Percentiles rank a stretch among this genome's conserved stretches.
phyloP scores from a whole-genome alignment of 2,113 vertebrate genomes.

The Rafetus swinhoei region DNA sequence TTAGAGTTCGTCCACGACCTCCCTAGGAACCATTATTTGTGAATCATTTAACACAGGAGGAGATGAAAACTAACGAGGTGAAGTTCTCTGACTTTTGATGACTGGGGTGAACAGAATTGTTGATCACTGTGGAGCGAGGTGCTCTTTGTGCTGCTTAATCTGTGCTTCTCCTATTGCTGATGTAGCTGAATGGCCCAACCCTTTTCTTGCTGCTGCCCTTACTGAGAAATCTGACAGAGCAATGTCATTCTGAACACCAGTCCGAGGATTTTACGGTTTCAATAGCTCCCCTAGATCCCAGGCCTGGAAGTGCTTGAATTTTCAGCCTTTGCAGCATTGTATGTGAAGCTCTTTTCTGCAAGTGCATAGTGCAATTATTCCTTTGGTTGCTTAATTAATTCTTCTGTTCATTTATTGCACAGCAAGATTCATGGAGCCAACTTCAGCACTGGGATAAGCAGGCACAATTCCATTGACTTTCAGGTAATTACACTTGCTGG shows the following conservation, averaged over 20 bases:
- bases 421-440: neutral
- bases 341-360: neutral
- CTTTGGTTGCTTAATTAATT: neutral
- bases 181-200: neutral
- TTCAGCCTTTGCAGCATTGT: neutral
- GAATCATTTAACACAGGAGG: neutral
- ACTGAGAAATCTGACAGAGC: neutral
- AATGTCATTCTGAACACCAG: neutral
- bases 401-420: neutral
- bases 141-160: neutral
- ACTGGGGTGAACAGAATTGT: neutral
- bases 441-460: neutral
- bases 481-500: neutral
- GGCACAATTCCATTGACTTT: neutral
- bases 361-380: neutral
- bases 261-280: neutral
- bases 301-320: neutral
- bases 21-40: neutral
- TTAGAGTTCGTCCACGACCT: neutral
- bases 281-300: neutral
- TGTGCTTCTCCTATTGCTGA: neutral
- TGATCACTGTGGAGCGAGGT: fast-evolving
- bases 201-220: neutral
- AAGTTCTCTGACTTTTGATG: neutral
- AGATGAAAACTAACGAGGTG: fast-evolving